phyloP scores from a whole-genome alignment of 2,888 invertebrate genomes.

The Lasioglossum zephyrum region DNA sequence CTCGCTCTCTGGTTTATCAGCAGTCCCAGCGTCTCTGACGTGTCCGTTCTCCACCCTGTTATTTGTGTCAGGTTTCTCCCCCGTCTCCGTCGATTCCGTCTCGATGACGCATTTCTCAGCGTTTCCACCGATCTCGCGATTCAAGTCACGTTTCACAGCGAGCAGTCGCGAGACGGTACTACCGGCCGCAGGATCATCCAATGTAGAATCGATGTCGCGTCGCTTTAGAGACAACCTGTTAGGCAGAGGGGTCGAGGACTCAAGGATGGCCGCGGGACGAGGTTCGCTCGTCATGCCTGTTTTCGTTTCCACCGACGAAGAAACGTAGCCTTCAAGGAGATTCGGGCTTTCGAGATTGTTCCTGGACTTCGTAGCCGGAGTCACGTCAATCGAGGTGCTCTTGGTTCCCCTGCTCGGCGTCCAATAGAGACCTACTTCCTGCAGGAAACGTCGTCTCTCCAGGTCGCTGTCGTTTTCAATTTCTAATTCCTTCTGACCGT shows the following conservation, averaged over 20 bases:
- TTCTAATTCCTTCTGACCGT: no score
- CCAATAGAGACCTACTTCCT: neutral
- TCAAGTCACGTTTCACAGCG: conserved; percentile 50
- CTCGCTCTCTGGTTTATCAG: neutral
- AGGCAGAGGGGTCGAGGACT: neutral
- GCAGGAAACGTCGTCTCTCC: neutral
- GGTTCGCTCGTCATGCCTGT: neutral
- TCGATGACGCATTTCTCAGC: neutral
- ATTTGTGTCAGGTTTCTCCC: neutral
- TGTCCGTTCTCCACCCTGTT: neutral
- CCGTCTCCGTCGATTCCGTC: neutral
- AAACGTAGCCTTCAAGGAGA: neutral
- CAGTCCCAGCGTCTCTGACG: neutral
- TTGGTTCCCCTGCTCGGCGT: neutral
- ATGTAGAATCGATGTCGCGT: neutral
- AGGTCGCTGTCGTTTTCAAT: neutral
- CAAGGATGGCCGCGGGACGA: neutral
- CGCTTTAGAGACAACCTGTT: conserved; percentile 44
- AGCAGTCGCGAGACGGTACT: conserved; percentile 8
- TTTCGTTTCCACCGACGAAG: neutral
- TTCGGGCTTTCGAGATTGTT: neutral
- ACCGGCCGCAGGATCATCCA: neutral
- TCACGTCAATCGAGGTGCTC: neutral
- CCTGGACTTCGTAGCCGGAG: neutral
- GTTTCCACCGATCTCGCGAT: neutral